Base-by-base conservation (phyloP, 2,888 invertebrate species). In the Andrena praecox region DNA sequence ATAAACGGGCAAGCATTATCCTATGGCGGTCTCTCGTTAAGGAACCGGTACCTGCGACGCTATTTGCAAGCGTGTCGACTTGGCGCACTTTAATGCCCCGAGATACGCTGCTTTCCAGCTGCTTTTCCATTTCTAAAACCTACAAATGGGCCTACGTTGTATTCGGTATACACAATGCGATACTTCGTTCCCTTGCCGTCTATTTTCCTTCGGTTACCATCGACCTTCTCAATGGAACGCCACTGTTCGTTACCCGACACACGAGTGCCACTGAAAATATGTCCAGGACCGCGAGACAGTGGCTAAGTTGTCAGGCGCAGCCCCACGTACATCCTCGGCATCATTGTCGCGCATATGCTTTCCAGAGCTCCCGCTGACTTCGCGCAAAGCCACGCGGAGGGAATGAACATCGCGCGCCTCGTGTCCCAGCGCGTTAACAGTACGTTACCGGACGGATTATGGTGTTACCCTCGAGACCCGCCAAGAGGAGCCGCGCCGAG, bases 1-100 rank as follows among this genome's bases (percentile, higher is more conserved):
- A 71, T 78, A 77, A 71, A 78, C 70, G 48, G 48, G n/a, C 31
- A 33, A 67, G 33, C 50, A 80, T 80, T 80, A 71, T 77, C 31
- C 70, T 63, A 68, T 64, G 29, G 68, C 68, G 35, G 29, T 50
- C 24, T 72, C 78, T 72, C 48, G 62, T 72, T 78, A 80, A 56
- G 68, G 72, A 81, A 81, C 80, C 80, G 80, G 80, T 81, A 73
- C 50, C 64, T 5, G 48, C 50, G 62, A n/a, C 42, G 50, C 24
- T 35, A 68, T 71, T 63, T 35, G 67, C 56, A 56, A 50, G n/a
- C 50, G 29, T 24, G 27, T 29, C n/a, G 29, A 16, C 8, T 24
- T 12, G 27, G 27, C 50, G 35, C 29, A 35, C 35, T 74, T 54
- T 60, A 54, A 31, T 24, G 24, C 33, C 48, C 5, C 63, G 24